Evolutionary conservation across 2,113 vertebrate species (phyloP).

Genomic region (Etia nguti): DNA sequence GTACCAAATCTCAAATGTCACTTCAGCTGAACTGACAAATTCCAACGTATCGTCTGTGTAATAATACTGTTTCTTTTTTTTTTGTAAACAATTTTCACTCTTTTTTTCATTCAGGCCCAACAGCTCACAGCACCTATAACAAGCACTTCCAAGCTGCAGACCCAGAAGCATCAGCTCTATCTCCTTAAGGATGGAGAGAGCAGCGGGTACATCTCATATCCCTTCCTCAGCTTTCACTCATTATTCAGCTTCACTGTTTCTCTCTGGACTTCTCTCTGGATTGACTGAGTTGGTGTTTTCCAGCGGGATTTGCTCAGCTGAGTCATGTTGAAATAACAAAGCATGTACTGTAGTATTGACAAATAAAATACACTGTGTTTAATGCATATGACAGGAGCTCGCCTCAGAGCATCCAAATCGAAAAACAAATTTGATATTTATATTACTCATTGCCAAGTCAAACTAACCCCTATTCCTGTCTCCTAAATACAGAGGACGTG

Average conservation of each 20-base stretch:
- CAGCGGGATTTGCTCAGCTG: not conserved
- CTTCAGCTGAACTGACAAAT: not conserved
- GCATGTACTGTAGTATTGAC: not conserved
- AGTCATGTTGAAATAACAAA: not conserved
- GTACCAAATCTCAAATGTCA: too few relatives aligned
- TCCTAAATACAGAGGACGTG: conserved; percentile 68
- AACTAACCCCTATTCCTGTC: not conserved
- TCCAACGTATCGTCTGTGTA: not conserved
- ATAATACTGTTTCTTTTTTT: not conserved
- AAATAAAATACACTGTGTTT: not conserved
- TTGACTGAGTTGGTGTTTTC: not conserved
- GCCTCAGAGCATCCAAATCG: not conserved
- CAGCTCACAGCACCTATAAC: conserved; percentile 82
- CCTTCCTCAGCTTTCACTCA: not conserved
- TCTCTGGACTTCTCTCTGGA: not conserved
- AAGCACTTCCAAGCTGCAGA: conserved; percentile 82
- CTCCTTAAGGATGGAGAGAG: conserved; percentile 81
- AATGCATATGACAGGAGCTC: not conserved
- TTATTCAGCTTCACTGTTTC: not conserved
- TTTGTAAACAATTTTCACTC: not conserved
- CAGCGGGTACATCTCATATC: conserved; percentile 68
- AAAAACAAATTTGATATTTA: not conserved
- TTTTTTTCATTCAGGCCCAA: conserved; percentile 75
- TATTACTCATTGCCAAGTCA: not conserved
- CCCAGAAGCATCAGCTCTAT: conserved; percentile 83